Evolutionary conservation across 2,888 invertebrate genomes (phyloP), one percentile per base, ranked within the genome.

Genomic region (Diaprepes abbreviatus): DNA sequence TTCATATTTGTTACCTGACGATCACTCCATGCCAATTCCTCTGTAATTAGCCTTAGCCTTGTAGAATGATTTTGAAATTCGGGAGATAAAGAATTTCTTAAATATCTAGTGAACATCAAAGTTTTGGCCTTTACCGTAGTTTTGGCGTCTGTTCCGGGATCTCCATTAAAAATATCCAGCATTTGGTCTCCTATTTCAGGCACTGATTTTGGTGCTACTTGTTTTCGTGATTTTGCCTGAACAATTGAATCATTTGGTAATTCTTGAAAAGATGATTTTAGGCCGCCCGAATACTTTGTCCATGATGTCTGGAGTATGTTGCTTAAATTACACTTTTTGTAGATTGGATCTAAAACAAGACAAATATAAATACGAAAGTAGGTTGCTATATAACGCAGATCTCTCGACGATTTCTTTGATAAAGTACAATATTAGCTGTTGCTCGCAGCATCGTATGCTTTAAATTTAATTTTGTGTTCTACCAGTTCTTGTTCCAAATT

Each of bases 301-400:
- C 62, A 63, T 6, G 62, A 52, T 14, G 62, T 16, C 19, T 63
- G 40, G 7, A 63, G 17, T 28, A 28, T 50, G 40, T 52, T 38
- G 28, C 52, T 28, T 17, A 52, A 38, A 17, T 36, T 63, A 24
- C 62, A 40, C 4, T 50, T 33, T 21, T 24, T 63, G 17, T 63
- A 50, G 21, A 52, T 63, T 16, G 10, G 14, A 24, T 62, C 62
- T 63, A 36, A 36, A 60, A 60, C 31, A 12, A 24, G 24, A 24
- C 3, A 5, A 24, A 24, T 24, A 24, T 24, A 24, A 24, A 24
- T n/a, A n/a, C n/a, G n/a, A n/a, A n/a, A n/a, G n/a, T n/a, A n/a
- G n/a, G n/a, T n/a, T n/a, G n/a, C n/a, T n/a, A n/a, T n/a, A n/a
- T n/a, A n/a, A n/a, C n/a, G n/a, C n/a, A n/a, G n/a, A n/a, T n/a